These are phyloP conservation scores for Yasuhikotakia modesta DNA, from an alignment of 2,797 vertebrate species.

Conservation along the genomic window DNA sequence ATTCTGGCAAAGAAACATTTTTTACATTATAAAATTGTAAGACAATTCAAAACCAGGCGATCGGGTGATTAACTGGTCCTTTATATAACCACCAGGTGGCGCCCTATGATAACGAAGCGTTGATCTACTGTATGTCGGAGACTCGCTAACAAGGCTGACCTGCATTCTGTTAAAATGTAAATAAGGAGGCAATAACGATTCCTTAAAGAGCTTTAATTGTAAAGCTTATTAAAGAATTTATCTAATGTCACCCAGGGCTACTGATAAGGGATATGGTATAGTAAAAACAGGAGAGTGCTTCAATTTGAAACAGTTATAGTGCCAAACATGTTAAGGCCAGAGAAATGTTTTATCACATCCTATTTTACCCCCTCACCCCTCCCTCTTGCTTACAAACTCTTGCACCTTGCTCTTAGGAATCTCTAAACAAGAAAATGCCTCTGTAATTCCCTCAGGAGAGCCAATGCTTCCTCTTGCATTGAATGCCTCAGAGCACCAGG, in stretches of 20 bases:
- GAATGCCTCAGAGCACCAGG: conserved; percentile 45
- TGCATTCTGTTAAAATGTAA: not conserved
- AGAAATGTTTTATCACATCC: conserved; percentile 14
- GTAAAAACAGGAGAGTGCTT: not conserved
- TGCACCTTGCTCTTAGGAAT: conserved; percentile 61
- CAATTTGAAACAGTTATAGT: not conserved
- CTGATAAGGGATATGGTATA: not conserved
- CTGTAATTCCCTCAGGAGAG: conserved; percentile 51
- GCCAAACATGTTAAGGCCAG: not conserved
- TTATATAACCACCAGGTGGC: conserved; percentile 43
- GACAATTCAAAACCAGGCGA: not conserved
- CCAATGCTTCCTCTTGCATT: conserved; percentile 46
- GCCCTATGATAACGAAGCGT: conserved; percentile 14
- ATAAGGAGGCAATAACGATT: not conserved
- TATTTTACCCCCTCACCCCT: conserved; percentile 7
- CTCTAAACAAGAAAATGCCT: conserved; percentile 47
- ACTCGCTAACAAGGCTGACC: not conserved
- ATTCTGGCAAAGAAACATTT: not conserved
- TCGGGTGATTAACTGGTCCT: not conserved
- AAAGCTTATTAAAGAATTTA: not conserved
- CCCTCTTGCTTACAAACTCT: conserved; percentile 10
- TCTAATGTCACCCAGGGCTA: not conserved
- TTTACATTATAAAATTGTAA: not conserved
- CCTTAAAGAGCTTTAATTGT: not conserved
- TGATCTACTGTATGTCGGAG: not conserved